Evolutionary conservation across 2,113 vertebrate genomes (phyloP).

Genomic region (Egretta garzetta): DNA sequence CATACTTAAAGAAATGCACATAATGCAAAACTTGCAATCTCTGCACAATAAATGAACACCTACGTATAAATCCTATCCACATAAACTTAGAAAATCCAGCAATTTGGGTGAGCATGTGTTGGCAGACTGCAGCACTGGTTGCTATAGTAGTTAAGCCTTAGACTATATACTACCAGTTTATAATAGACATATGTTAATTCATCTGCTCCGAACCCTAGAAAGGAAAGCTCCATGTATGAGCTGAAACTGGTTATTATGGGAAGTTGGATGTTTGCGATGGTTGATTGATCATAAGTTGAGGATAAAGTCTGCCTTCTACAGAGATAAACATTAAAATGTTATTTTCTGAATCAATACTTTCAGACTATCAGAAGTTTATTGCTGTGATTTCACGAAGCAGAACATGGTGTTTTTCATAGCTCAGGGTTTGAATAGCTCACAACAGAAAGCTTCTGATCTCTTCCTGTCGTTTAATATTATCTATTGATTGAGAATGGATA

Average conservation of each 20-base stretch:
- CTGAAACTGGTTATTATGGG: slow-evolving; percentile 34
- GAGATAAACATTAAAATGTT: background rate
- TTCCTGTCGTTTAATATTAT: background rate
- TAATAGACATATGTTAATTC: slow-evolving; percentile 51
- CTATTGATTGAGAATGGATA: background rate
- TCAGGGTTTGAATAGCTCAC: background rate
- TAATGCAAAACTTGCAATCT: background rate
- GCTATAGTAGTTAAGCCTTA: slow-evolving; percentile 74
- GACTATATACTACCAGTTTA: slow-evolving; percentile 12
- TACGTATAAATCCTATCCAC: slow-evolving; percentile 34
- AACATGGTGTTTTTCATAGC: background rate
- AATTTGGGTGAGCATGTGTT: slow-evolving; percentile 36
- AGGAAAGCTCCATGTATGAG: slow-evolving; percentile 41
- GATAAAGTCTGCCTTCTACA: background rate
- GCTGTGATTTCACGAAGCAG: background rate
- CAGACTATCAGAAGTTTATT: background rate
- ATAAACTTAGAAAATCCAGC: slow-evolving; percentile 35
- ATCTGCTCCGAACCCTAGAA: slow-evolving; percentile 36
- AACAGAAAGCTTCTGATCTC: background rate
- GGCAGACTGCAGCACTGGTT: slow-evolving; percentile 66
- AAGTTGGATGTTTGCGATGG: slow-evolving; percentile 4
- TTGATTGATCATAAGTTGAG: slow-evolving; percentile 4
- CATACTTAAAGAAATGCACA: background rate
- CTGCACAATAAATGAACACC: background rate
- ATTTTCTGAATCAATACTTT: background rate